Percentiles rank a stretch among this genome's conserved stretches.
Evolutionary conservation across 2,797 vertebrate species (phyloP).

Genomic region (Sebastiscus albofasciatus): DNA sequence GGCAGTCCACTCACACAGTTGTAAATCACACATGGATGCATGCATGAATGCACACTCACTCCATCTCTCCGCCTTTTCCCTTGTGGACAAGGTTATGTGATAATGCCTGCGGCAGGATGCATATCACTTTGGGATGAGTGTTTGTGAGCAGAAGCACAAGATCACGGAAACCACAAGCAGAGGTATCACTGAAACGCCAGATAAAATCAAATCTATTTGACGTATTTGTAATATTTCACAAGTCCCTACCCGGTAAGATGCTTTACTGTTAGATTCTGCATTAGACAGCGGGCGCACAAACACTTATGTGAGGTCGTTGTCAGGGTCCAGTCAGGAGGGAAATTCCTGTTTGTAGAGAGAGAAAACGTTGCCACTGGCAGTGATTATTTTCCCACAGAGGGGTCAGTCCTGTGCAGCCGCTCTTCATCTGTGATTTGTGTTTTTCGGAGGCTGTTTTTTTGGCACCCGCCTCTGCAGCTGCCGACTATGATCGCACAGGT

Average conservation of each 20-base stretch:
- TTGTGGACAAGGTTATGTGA: slow-evolving; percentile 36
- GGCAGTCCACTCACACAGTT: slow-evolving; percentile 30
- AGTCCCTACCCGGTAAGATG: neutral
- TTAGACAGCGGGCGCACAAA: neutral
- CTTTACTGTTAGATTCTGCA: neutral
- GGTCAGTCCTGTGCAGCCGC: slow-evolving; percentile 14
- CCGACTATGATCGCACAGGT: slow-evolving; percentile 22
- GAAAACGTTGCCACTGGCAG: slow-evolving; percentile 1
- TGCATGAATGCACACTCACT: slow-evolving; percentile 3
- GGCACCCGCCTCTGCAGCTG: slow-evolving; percentile 24
- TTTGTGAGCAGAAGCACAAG: neutral
- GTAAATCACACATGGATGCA: slow-evolving; percentile 19
- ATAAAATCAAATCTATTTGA: neutral
- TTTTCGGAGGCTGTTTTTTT: slow-evolving; percentile 23
- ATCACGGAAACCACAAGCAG: slow-evolving; percentile 1
- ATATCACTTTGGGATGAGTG: slow-evolving; percentile 17
- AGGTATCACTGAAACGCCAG: neutral
- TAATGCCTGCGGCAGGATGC: slow-evolving; percentile 32
- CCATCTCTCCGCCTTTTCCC: neutral
- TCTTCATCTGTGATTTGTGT: slow-evolving; percentile 24
- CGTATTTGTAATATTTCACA: neutral
- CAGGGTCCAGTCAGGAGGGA: neutral
- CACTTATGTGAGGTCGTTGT: neutral
- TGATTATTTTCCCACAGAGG: slow-evolving; percentile 11
- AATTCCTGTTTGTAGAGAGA: neutral